phyloP scores from a whole-genome alignment of 2,888 invertebrate genomes.

The Odontomyia ornata region DNA sequence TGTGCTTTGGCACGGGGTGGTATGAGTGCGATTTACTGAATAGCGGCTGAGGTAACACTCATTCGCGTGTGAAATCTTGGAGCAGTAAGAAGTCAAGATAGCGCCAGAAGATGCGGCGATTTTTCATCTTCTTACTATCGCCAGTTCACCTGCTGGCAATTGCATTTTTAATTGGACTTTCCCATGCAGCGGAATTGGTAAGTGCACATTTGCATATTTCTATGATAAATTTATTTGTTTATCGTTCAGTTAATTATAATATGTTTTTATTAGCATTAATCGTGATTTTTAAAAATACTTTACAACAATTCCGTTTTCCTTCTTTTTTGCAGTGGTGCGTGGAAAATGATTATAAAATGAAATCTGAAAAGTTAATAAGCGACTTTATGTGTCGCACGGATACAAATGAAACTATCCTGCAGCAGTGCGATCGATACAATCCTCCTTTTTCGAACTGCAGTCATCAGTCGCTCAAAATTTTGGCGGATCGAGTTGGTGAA shows the following conservation, averaged over 20 bases:
- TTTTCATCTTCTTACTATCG: not conserved
- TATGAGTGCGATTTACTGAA: not conserved
- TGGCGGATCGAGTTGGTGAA: slow-evolving; percentile 51
- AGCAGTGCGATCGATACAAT: slow-evolving; percentile 15
- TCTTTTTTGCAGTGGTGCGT: slow-evolving; percentile 29
- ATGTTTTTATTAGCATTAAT: not conserved
- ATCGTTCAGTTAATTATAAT: not conserved
- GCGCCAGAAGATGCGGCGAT: slow-evolving; percentile 21
- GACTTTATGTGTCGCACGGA: slow-evolving; percentile 38
- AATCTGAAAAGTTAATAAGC: slow-evolving; percentile 17
- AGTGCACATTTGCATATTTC: not conserved
- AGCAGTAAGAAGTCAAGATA: slow-evolving; percentile 27
- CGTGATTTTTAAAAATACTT: not conserved
- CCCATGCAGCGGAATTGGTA: slow-evolving; percentile 13
- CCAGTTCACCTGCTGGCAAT: not conserved
- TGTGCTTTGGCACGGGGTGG: not conserved
- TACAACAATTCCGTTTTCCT: too few relatives aligned
- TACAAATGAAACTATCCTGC: slow-evolving; percentile 15
- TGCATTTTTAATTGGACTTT: not conserved
- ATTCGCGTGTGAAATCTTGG: slow-evolving; percentile 14
- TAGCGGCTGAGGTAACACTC: not conserved
- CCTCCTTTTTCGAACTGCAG: slow-evolving; percentile 21
- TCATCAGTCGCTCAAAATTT: slow-evolving; percentile 20
- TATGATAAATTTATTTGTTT: not conserved
- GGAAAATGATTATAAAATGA: slow-evolving; percentile 27